Evolutionary conservation across 2,113 vertebrate genomes (phyloP).

Genomic region (Gymnarchus niloticus): DNA sequence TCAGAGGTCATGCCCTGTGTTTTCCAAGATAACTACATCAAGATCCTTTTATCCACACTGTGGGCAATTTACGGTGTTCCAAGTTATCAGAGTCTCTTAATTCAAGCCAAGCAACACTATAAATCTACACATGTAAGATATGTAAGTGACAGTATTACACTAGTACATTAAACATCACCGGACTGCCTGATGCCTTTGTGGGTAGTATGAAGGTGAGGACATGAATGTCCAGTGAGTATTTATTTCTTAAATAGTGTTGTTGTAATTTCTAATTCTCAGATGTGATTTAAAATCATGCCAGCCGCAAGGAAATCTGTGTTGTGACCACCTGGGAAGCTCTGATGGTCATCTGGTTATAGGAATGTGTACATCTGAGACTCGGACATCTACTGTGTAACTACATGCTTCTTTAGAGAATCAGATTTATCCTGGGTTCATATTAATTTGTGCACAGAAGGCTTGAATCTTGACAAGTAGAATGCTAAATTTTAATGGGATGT

Average conservation of each 20-base stretch:
- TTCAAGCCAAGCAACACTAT: neutral
- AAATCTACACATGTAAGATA: neutral
- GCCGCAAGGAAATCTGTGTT: neutral
- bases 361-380: no score
- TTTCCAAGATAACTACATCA: neutral
- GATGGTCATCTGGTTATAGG: neutral
- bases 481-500: neutral
- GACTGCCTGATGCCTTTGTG: neutral
- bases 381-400: neutral
- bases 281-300: neutral
- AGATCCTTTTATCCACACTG: neutral
- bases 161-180: neutral
- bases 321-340: neutral
- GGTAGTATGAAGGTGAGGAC: neutral
- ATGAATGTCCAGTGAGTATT: neutral
- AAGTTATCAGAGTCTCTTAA: neutral
- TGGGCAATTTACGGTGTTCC: neutral
- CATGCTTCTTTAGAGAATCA: neutral
- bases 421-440: no score
- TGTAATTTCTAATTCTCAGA: neutral
- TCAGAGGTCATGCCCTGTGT: conserved; percentile 41
- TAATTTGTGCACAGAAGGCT: neutral
- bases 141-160: no score
- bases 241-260: neutral
- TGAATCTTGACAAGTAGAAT: neutral